phyloP scores from a whole-genome alignment of 2,797 vertebrate genomes.

The Thaleichthys pacificus region DNA sequence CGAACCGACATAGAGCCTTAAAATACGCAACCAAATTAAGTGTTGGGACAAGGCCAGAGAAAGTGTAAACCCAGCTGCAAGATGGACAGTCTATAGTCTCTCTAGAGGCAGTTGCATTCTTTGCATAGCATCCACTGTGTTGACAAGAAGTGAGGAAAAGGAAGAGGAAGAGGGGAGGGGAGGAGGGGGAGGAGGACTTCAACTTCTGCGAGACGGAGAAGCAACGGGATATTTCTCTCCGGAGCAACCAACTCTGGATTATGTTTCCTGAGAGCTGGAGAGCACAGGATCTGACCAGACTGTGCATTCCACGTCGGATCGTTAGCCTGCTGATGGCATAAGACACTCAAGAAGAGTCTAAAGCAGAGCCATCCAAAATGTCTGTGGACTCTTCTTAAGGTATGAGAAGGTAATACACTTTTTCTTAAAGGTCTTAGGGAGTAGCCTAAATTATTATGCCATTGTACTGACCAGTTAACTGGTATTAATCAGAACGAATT shows the following conservation, averaged over 20 bases:
- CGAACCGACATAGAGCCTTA: not conserved
- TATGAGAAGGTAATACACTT: not conserved
- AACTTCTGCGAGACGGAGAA: constrained; percentile 45
- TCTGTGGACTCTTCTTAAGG: not conserved
- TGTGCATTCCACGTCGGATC: not conserved
- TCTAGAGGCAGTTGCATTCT: constrained; percentile 56
- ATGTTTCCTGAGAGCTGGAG: not conserved
- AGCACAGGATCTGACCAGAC: not conserved
- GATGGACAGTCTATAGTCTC: constrained; percentile 22
- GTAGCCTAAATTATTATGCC: no score
- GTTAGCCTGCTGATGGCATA: not conserved
- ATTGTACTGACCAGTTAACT: no score
- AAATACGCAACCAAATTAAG: not conserved
- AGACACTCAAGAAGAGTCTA: not conserved
- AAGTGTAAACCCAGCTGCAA: not conserved
- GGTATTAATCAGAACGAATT: not conserved
- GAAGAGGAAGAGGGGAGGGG: constrained; percentile 11
- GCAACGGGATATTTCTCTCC: constrained; percentile 19
- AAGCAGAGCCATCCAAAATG: constrained; percentile 2
- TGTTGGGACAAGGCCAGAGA: constrained; percentile 3
- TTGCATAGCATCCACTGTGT: constrained; percentile 57
- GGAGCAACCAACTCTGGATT: not conserved
- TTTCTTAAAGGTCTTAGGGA: no score
- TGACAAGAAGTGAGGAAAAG: constrained; percentile 49
- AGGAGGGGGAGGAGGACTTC: not conserved